A percentile compares a stretch with the other conserved stretches of the same genome.
Conservation (phyloP, 2,888 invertebrate genomes). For the Shargacucullia verbasci region DNA sequence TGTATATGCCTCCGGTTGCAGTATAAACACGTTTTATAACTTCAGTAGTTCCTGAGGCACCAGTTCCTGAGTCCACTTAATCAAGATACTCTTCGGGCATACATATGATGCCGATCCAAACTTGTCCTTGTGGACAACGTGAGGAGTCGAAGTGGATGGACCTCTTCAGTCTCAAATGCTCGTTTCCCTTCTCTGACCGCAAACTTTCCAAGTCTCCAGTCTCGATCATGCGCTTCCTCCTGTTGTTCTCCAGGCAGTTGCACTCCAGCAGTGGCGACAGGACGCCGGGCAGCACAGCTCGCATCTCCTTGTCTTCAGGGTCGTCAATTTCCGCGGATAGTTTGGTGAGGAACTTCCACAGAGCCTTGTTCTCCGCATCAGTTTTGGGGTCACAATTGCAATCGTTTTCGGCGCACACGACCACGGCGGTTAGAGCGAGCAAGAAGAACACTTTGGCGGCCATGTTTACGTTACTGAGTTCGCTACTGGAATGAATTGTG, state of each 20-base stretch:
- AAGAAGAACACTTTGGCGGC: conserved; percentile 51
- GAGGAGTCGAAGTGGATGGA: neutral
- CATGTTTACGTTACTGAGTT: conserved; percentile 52
- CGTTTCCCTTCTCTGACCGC: neutral
- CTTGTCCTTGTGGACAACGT: conserved; percentile 28
- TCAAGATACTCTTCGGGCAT: conserved; percentile 7
- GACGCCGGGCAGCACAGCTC: conserved; percentile 56
- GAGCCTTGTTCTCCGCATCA: conserved; percentile 13
- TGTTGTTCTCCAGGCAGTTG: conserved; percentile 54
- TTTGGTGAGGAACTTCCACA: conserved; percentile 50
- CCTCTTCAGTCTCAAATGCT: conserved; percentile 4
- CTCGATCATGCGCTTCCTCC: conserved; percentile 56
- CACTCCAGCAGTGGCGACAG: conserved; percentile 56
- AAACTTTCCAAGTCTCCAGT: conserved; percentile 12
- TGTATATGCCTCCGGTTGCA: too few relatives aligned
- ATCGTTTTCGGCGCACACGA: conserved; percentile 28
- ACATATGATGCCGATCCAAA: conserved; percentile 30
- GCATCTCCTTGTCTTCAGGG: conserved; percentile 21
- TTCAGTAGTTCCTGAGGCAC: too few relatives aligned
- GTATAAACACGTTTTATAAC: too few relatives aligned
- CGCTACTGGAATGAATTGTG: conserved; percentile 46
- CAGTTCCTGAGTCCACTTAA: too few relatives aligned
- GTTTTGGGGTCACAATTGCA: conserved; percentile 41
- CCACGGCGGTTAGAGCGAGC: conserved; percentile 27
- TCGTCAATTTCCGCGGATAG: conserved; percentile 31